phyloP scores from a whole-genome alignment of 1,140 invertebrate species.

The Heliconius hermathena region DNA sequence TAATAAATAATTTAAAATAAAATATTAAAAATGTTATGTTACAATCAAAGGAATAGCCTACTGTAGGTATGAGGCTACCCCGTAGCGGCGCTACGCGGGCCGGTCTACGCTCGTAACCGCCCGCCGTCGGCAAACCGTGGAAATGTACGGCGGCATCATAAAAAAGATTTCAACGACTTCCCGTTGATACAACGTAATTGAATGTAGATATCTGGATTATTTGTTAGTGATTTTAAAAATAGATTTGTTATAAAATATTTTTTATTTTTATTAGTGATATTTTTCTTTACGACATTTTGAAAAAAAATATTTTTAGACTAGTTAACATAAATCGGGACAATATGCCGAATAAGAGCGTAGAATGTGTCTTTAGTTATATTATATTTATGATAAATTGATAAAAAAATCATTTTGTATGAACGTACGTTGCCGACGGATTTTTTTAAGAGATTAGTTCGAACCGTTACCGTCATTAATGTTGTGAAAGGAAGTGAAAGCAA shows the following conservation, averaged over 20 bases:
- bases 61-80: background rate
- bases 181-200: background rate
- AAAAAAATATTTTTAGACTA: too few species aligned
- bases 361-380: background rate
- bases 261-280: too few species aligned
- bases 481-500: background rate
- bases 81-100: conserved; percentile 7
- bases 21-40: background rate
- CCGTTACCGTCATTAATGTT: background rate
- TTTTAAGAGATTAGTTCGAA: background rate
- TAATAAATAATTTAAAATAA: background rate
- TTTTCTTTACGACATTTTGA: too few species aligned
- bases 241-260: too few species aligned
- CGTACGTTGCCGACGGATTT: background rate
- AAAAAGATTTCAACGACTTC: conserved; percentile 29
- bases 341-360: too few species aligned
- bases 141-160: conserved; percentile 9
- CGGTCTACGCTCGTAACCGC: conserved; percentile 18
- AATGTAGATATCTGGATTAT: background rate
- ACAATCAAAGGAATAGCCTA: background rate
- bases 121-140: conserved; percentile 16
- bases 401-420: background rate
- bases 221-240: background rate
- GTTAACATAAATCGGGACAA: too few species aligned
- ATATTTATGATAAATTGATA: background rate